These are phyloP conservation scores for Troides oblongomaculatus DNA, from an alignment of 2,888 invertebrate genomes.

Conservation along the genomic window DNA sequence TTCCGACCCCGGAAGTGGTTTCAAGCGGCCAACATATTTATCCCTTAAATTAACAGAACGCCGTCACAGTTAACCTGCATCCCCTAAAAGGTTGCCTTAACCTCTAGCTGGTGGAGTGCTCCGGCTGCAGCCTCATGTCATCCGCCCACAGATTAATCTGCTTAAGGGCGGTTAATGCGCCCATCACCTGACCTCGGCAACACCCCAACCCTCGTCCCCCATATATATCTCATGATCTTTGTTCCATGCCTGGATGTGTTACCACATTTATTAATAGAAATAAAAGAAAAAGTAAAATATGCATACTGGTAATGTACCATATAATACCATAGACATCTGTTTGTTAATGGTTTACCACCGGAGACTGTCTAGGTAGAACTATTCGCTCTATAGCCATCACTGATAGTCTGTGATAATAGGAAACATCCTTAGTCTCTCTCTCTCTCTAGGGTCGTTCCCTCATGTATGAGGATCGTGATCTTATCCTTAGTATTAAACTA, in stretches of 20 bases:
- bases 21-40: constrained; percentile 21
- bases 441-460: no score
- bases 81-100: constrained; percentile 29
- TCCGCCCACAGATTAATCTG: constrained; percentile 72
- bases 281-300: no score
- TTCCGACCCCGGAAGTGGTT: background rate
- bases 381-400: no score
- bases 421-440: no score
- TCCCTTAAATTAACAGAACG: constrained; percentile 24
- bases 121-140: constrained; percentile 44
- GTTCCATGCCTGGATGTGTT: constrained; percentile 34
- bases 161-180: constrained; percentile 59
- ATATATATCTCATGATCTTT: constrained; percentile 43
- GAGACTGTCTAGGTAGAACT: no score
- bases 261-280: no score
- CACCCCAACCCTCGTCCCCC: constrained; percentile 37
- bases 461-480: no score
- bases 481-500: no score
- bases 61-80: constrained; percentile 23
- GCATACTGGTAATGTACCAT: no score
- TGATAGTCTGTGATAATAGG: no score
- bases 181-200: constrained; percentile 51
- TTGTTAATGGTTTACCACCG: no score
- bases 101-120: constrained; percentile 42
- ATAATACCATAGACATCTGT: no score